These are phyloP conservation scores for Ochlodes sylvanus DNA, from an alignment of 2,888 invertebrate species.

Conservation along the genomic window DNA sequence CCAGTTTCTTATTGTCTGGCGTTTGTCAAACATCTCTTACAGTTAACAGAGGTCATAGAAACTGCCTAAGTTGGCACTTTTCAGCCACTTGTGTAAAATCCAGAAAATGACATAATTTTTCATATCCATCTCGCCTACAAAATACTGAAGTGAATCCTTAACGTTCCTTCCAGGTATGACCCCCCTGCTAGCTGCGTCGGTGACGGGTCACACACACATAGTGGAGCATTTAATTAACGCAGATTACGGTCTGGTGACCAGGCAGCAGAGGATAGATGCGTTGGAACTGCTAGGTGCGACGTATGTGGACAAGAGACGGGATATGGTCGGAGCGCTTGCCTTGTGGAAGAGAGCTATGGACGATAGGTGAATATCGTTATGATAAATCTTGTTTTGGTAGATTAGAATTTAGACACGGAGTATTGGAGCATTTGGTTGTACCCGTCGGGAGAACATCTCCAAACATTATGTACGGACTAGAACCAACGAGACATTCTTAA, in stretches of 20 bases:
- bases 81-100: too few relatives aligned
- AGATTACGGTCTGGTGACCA: constrained; percentile 89
- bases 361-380: constrained; percentile 86
- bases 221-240: constrained; percentile 95
- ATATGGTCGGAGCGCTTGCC: constrained; percentile 95
- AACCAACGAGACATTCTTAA: too few relatives aligned
- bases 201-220: constrained; percentile 96
- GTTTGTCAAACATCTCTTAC: too few relatives aligned
- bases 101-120: too few relatives aligned
- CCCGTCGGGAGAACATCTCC: too few relatives aligned
- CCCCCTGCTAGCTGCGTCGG: constrained; percentile 96
- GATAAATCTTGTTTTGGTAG: too few relatives aligned
- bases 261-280: constrained; percentile 94
- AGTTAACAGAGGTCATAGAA: too few relatives aligned
- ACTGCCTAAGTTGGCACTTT: too few relatives aligned
- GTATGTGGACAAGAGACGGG: constrained; percentile 97
- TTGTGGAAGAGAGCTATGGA: constrained; percentile 97
- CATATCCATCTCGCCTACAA: background rate
- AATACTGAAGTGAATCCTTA: constrained; percentile 5
- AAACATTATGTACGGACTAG: too few relatives aligned
- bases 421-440: too few relatives aligned
- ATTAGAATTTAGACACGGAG: too few relatives aligned
- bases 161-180: constrained; percentile 90
- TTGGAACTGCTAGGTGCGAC: constrained; percentile 97
- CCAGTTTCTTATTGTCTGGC: too few relatives aligned